Percentiles rank a stretch among this genome's conserved stretches.
Evolutionary conservation across 2,113 vertebrate genomes (phyloP).

Genomic region (Tenrec ecaudatus): DNA sequence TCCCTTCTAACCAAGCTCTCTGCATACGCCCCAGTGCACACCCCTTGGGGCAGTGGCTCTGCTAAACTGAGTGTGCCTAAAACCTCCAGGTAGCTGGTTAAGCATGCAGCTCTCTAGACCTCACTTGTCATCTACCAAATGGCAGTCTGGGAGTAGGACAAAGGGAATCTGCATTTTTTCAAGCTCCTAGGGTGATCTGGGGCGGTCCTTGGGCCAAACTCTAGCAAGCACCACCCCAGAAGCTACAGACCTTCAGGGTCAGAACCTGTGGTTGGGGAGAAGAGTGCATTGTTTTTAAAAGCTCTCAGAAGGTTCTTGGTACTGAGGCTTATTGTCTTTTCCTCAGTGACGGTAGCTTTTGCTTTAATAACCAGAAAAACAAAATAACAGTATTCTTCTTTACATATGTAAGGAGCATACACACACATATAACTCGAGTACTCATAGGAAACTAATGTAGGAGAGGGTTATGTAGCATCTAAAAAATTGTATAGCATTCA

Average conservation of each 20-base stretch:
- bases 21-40: background rate
- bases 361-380: too few species aligned
- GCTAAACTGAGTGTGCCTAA: background rate
- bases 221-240: slow-evolving; percentile 7
- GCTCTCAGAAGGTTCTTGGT: too few species aligned
- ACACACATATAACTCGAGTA: too few species aligned
- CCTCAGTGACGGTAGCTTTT: too few species aligned
- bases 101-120: slow-evolving; percentile 39
- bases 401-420: too few species aligned
- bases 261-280: background rate
- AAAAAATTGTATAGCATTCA: too few species aligned
- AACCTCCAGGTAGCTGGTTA: slow-evolving; percentile 5
- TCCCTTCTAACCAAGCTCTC: background rate
- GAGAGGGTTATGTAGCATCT: too few species aligned
- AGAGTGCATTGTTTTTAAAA: background rate
- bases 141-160: background rate
- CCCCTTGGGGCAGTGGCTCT: background rate
- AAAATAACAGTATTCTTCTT: too few species aligned
- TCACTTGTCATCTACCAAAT: background rate
- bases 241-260: background rate
- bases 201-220: background rate
- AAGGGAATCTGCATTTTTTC: background rate
- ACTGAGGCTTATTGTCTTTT: too few species aligned
- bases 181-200: too few species aligned
- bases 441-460: too few species aligned